Conservation (phyloP, 2,113 vertebrate species). For the Plecotus auritus region DNA sequence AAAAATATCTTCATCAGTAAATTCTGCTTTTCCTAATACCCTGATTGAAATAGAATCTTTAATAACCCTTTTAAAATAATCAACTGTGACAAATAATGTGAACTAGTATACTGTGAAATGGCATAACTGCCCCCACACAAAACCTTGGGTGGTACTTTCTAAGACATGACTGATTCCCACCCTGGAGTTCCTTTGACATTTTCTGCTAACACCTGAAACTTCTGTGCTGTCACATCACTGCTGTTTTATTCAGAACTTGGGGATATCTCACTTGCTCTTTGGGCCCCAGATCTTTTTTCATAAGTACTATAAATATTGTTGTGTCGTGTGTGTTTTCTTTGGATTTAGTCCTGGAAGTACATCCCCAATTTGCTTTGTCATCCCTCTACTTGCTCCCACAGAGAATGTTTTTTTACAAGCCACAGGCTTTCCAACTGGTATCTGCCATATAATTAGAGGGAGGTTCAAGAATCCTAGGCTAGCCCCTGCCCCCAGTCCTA, state of each 20-base stretch:
- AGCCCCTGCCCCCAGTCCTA: accelerated
- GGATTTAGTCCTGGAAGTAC: not conserved
- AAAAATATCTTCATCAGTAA: not conserved
- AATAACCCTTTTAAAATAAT: not conserved
- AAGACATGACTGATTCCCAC: not conserved
- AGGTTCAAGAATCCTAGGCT: not conserved
- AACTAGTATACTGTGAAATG: not conserved
- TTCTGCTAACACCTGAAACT: not conserved
- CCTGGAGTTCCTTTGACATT: not conserved
- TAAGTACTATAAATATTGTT: not conserved
- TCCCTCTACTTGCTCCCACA: not conserved
- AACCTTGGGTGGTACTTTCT: not conserved
- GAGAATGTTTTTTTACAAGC: not conserved
- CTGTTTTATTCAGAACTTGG: not conserved
- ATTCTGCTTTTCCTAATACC: not conserved
- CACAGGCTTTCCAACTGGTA: not conserved
- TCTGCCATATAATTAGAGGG: not conserved
- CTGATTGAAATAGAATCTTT: not conserved
- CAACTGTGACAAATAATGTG: not conserved
- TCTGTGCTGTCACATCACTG: not conserved
- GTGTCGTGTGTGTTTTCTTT: not conserved
- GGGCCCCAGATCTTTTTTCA: not conserved
- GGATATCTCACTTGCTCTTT: not conserved
- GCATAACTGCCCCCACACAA: not conserved
- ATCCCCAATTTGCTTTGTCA: not conserved